Conservation (phyloP, 2,113 vertebrate species). For the Gasterosteus nipponicus region DNA sequence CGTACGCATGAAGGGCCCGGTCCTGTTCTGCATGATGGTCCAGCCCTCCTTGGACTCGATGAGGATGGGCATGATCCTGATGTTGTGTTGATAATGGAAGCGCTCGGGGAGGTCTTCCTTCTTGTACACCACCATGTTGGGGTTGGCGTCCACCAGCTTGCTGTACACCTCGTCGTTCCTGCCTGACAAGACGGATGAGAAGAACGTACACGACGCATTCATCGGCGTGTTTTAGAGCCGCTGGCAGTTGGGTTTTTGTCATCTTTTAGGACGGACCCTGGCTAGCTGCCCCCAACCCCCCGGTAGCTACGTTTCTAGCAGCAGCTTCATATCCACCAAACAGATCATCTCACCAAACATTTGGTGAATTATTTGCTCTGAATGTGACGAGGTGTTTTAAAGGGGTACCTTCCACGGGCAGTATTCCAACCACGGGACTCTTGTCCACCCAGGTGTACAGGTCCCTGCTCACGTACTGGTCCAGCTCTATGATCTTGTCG, state of each 20-base stretch:
- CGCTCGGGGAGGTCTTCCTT: slow-evolving; percentile 87
- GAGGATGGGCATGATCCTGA: slow-evolving; percentile 88
- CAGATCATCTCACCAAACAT: not conserved
- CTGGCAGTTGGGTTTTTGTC: no score
- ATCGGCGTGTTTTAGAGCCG: not conserved
- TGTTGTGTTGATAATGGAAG: slow-evolving; percentile 88
- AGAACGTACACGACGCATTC: no score
- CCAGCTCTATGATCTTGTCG: slow-evolving; percentile 88
- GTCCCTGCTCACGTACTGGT: slow-evolving; percentile 85
- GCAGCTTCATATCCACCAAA: no score
- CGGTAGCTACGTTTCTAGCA: not conserved
- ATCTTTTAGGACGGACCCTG: not conserved
- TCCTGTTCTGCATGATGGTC: slow-evolving; percentile 87
- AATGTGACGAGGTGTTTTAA: slow-evolving; percentile 17
- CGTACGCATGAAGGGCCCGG: slow-evolving; percentile 82
- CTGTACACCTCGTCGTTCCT: slow-evolving; percentile 87
- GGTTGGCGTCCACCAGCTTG: slow-evolving; percentile 83
- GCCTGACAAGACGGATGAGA: slow-evolving; percentile 73
- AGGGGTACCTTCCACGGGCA: slow-evolving; percentile 88
- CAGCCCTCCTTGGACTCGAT: slow-evolving; percentile 89
- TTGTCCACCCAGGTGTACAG: slow-evolving; percentile 87
- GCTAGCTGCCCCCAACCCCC: not conserved
- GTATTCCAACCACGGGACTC: slow-evolving; percentile 87
- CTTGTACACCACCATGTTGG: slow-evolving; percentile 89
- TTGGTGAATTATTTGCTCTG: not conserved